A percentile compares a stretch with the other conserved stretches of the same genome.
These are phyloP conservation scores for Eremobia ochroleuca DNA, from an alignment of 2,888 invertebrate species.

Conservation along the genomic window DNA sequence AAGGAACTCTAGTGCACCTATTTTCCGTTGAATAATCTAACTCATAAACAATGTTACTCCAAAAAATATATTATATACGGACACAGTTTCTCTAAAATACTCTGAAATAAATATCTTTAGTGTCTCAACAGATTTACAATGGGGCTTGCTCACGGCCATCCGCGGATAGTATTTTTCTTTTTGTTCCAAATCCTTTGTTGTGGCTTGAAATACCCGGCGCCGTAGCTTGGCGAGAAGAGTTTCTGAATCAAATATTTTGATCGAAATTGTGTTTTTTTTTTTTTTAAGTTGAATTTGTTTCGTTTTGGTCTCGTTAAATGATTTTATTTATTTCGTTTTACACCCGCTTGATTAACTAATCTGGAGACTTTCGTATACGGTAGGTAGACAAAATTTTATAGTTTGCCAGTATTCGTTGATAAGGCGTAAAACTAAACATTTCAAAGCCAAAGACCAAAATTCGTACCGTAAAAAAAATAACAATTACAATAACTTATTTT, in stretches of 20 bases:
- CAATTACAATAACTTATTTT: background rate
- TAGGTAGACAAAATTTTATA: background rate
- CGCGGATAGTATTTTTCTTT: constrained; percentile 57
- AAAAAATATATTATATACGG: background rate
- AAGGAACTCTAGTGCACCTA: background rate
- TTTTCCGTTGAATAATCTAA: background rate
- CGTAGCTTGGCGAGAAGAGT: constrained; percentile 36
- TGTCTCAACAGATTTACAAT: constrained; percentile 61
- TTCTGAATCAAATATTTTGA: constrained; percentile 61
- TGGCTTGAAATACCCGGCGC: constrained; percentile 58
- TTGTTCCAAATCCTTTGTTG: constrained; percentile 64
- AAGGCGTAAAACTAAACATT: background rate
- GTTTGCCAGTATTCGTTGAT: background rate
- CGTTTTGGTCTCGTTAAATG: background rate
- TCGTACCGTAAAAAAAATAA: background rate
- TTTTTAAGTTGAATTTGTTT: background rate
- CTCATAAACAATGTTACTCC: background rate
- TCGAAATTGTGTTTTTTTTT: constrained; percentile 43
- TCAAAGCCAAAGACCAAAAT: background rate
- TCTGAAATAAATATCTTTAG: constrained; percentile 57
- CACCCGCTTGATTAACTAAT: background rate
- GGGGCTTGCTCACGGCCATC: constrained; percentile 58
- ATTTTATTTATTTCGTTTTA: background rate
- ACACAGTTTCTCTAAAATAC: constrained; percentile 44
- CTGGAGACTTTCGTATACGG: background rate